Percentiles rank a stretch among this genome's conserved stretches.
Evolutionary conservation across 2,888 invertebrate genomes (phyloP).

Genomic region (Leucania comma): DNA sequence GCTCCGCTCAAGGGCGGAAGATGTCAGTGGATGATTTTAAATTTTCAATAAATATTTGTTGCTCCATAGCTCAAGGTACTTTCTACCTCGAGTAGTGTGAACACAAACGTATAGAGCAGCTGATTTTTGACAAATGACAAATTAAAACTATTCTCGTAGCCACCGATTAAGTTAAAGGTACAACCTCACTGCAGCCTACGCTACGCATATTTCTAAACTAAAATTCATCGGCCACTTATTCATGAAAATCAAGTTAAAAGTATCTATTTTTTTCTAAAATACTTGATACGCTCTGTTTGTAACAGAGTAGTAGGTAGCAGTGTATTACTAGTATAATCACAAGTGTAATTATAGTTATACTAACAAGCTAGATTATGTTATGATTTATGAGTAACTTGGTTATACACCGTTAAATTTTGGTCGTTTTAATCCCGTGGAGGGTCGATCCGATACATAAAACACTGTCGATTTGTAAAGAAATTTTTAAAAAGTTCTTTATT

Average conservation of each 20-base stretch:
- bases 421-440: no score
- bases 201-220: slow-evolving; percentile 64
- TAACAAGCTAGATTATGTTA: slow-evolving; percentile 9
- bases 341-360: background rate
- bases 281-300: slow-evolving; percentile 75
- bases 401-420: no score
- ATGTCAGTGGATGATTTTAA: no score
- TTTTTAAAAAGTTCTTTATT: no score
- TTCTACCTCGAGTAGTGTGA: background rate
- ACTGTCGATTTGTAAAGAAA: no score
- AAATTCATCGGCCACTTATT: slow-evolving; percentile 75
- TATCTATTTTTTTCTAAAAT: slow-evolving; percentile 64
- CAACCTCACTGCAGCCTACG: slow-evolving; percentile 24
- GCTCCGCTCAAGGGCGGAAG: no score
- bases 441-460: no score
- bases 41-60: no score
- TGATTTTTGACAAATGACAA: slow-evolving; percentile 1
- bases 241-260: slow-evolving; percentile 79
- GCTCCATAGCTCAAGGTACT: no score
- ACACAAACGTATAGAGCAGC: background rate
- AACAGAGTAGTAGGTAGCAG: slow-evolving; percentile 13
- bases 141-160: slow-evolving; percentile 28
- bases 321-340: slow-evolving; percentile 6
- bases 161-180: slow-evolving; percentile 32
- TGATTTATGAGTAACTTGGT: slow-evolving; percentile 18